Evolutionary conservation across 2,113 vertebrate species (phyloP).

Genomic region (Varanus salvator): DNA sequence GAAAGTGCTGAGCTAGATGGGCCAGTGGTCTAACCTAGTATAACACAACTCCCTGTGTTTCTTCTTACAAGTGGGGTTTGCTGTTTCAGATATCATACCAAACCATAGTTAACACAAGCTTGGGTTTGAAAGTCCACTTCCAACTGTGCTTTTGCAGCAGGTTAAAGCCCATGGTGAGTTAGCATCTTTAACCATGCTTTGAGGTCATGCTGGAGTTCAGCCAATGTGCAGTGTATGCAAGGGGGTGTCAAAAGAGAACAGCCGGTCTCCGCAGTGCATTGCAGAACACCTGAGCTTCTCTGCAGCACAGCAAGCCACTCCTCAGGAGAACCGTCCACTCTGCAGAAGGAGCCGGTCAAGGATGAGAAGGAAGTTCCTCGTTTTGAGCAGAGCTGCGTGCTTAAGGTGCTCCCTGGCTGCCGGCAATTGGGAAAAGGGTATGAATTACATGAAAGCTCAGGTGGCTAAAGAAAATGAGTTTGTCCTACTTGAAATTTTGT

Average conservation of each 20-base stretch:
- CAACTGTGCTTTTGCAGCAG: neutral
- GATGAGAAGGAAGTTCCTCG: neutral
- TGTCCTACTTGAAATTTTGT: neutral
- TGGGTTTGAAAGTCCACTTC: neutral
- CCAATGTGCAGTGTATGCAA: neutral
- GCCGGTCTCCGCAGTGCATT: neutral
- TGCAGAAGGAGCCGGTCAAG: neutral
- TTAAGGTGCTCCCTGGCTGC: too few relatives aligned
- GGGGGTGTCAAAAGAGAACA: neutral
- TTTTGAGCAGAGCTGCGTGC: neutral
- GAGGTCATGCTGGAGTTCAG: neutral
- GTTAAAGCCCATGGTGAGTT: neutral
- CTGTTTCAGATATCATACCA: neutral
- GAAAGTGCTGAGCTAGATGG: neutral
- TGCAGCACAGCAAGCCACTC: neutral
- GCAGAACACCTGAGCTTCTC: neutral
- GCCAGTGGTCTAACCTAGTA: neutral
- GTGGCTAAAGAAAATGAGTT: neutral
- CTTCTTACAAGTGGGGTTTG: neutral
- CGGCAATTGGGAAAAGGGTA: neutral
- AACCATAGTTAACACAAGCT: neutral
- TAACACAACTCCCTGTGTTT: neutral
- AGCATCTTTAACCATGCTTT: neutral
- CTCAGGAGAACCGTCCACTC: neutral
- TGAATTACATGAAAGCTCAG: neutral